Conservation (phyloP, 2,888 invertebrate genomes). For the Aromia moschata region DNA sequence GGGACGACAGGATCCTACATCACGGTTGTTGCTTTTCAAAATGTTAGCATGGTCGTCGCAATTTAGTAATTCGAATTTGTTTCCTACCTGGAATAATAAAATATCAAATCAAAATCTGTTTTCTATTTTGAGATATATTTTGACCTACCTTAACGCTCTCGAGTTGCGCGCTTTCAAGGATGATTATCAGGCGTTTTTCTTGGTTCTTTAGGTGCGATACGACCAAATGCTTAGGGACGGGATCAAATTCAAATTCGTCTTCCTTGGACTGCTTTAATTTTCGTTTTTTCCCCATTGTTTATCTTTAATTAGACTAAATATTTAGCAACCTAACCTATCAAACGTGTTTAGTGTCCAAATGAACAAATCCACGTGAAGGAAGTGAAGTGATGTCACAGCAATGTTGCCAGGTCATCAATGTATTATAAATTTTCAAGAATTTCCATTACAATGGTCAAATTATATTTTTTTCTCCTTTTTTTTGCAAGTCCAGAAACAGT, state of each 20-base stretch:
- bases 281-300: conserved; percentile 67
- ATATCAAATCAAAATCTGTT: background rate
- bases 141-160: conserved; percentile 90
- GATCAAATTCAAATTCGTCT: conserved; percentile 81
- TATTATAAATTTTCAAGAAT: no score
- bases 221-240: conserved; percentile 79
- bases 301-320: background rate
- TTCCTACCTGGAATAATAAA: conserved; percentile 73
- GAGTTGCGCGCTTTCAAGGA: conserved; percentile 92
- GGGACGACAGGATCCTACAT: conserved; percentile 89
- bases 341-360: background rate
- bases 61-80: conserved; percentile 88
- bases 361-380: background rate
- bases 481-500: no score
- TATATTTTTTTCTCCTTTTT: no score
- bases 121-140: background rate
- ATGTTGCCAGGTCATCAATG: no score
- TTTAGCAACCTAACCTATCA: background rate
- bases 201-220: conserved; percentile 82
- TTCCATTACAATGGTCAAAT: no score
- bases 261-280: conserved; percentile 65
- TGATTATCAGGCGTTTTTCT: conserved; percentile 90
- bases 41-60: conserved; percentile 92
- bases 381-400: background rate
- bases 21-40: conserved; percentile 85